A percentile compares a stretch with the other conserved stretches of the same genome.
phyloP scores from a whole-genome alignment of 2,888 invertebrate species.

The Drosophila mettleri region DNA sequence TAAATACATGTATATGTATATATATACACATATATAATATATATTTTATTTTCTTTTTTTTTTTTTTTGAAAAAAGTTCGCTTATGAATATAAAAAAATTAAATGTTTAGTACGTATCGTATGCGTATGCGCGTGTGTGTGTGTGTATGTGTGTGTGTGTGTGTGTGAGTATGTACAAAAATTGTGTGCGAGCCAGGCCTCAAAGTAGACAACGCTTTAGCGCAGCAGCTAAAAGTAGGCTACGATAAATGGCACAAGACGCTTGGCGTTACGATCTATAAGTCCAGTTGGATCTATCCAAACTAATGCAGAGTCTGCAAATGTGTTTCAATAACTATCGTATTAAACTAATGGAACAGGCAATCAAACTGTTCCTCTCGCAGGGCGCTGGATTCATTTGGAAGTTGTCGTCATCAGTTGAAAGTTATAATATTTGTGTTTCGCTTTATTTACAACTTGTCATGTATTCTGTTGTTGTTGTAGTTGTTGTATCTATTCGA shows the following conservation, averaged over 20 bases:
- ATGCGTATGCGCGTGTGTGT: constrained; percentile 9
- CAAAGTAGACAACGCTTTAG: constrained; percentile 34
- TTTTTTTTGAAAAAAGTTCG: constrained; percentile 18
- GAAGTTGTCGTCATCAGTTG: background rate
- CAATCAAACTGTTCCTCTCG: background rate
- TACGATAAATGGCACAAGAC: constrained; percentile 40
- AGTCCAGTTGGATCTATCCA: constrained; percentile 3
- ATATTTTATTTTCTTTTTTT: background rate
- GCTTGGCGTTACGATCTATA: constrained; percentile 41
- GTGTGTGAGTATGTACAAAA: constrained; percentile 34
- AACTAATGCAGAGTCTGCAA: constrained; percentile 12
- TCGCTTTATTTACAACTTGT: constrained; percentile 62
- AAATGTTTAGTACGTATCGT: constrained; percentile 33
- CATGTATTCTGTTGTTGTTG: constrained; percentile 50
- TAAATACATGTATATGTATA: background rate
- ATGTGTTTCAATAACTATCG: background rate
- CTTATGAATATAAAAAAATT: constrained; percentile 25
- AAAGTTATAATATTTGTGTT: constrained; percentile 35
- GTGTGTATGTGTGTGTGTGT: constrained; percentile 3
- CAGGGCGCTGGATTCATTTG: constrained; percentile 11
- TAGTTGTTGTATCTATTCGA: constrained; percentile 37
- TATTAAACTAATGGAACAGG: constrained; percentile 8
- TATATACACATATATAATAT: background rate
- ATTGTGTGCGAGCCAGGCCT: constrained; percentile 22
- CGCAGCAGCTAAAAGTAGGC: constrained; percentile 30